Conservation (phyloP, 2,113 vertebrate genomes). For the Ranitomeya variabilis region DNA sequence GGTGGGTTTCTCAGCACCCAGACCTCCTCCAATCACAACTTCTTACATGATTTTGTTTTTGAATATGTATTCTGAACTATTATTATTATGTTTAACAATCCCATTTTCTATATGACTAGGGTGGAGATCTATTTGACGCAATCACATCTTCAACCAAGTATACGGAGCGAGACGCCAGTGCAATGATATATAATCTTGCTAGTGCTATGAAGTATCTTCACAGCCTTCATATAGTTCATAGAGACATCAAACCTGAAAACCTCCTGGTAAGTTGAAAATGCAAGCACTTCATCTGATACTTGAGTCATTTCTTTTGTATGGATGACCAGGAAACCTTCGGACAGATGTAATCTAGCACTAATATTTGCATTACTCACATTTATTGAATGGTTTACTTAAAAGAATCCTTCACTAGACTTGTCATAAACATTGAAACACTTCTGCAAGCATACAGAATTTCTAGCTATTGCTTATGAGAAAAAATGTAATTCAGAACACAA, state of each 20-base stretch:
- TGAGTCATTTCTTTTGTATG: background rate
- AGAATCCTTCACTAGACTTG: too few relatives aligned
- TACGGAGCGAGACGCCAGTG: slow-evolving; percentile 89
- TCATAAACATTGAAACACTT: too few relatives aligned
- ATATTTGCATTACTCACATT: background rate
- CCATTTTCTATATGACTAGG: slow-evolving; percentile 69
- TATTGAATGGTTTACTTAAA: too few relatives aligned
- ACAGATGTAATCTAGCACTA: background rate
- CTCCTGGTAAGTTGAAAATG: slow-evolving; percentile 78
- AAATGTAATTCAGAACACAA: too few relatives aligned
- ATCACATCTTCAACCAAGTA: slow-evolving; percentile 97
- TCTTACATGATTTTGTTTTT: background rate
- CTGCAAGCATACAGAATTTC: too few relatives aligned
- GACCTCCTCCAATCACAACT: background rate
- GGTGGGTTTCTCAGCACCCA: too few relatives aligned
- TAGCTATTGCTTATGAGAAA: too few relatives aligned
- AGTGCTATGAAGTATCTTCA: slow-evolving; percentile 93
- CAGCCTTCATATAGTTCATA: slow-evolving; percentile 88
- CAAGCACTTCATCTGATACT: background rate
- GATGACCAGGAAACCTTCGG: background rate
- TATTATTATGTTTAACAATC: too few relatives aligned
- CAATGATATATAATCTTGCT: slow-evolving; percentile 92
- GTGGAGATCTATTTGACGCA: slow-evolving; percentile 94
- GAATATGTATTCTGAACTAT: background rate
- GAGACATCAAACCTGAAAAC: slow-evolving; percentile 98